Evolutionary conservation across 2,113 vertebrate genomes (phyloP).

Genomic region (Colaptes auratus): DNA sequence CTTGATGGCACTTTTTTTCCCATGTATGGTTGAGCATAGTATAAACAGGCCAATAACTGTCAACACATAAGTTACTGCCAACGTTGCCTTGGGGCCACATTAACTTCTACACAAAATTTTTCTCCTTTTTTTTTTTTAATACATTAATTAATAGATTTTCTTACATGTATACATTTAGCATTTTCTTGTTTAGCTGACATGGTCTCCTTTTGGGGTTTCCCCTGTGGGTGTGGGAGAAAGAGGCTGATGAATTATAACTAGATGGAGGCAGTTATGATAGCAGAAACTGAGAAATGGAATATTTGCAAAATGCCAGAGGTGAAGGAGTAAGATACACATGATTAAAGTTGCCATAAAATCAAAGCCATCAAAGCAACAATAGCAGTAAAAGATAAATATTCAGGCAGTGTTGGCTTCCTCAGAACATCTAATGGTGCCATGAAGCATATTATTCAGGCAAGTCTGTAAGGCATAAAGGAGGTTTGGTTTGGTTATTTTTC

Average conservation of each 20-base stretch:
- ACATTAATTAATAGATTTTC: conserved; percentile 70
- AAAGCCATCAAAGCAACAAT: conserved; percentile 77
- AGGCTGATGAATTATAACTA: conserved; percentile 72
- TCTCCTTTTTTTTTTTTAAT: neutral
- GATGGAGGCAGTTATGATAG: conserved; percentile 72
- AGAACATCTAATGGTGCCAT: conserved; percentile 60
- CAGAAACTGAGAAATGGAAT: conserved; percentile 69
- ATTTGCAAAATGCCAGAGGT: conserved; percentile 81
- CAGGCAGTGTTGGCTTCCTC: conserved; percentile 50
- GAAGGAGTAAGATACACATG: conserved; percentile 77
- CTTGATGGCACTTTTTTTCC: conserved; percentile 39
- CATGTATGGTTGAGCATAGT: conserved; percentile 49
- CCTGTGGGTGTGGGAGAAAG: conserved; percentile 21
- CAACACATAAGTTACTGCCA: conserved; percentile 61
- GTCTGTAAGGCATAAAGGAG: conserved; percentile 47
- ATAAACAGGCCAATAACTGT: conserved; percentile 73
- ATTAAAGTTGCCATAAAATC: conserved; percentile 79
- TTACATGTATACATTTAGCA: conserved; percentile 63
- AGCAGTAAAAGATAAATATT: conserved; percentile 77
- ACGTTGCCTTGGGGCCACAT: conserved; percentile 67
- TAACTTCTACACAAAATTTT: conserved; percentile 69
- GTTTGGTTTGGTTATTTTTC: conserved; percentile 43
- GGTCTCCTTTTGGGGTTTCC: conserved; percentile 50
- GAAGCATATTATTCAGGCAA: conserved; percentile 62
- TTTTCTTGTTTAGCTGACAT: conserved; percentile 68